These are phyloP conservation scores for Oriolus oriolus DNA, from an alignment of 2,113 vertebrate genomes.

Conservation along the genomic window DNA sequence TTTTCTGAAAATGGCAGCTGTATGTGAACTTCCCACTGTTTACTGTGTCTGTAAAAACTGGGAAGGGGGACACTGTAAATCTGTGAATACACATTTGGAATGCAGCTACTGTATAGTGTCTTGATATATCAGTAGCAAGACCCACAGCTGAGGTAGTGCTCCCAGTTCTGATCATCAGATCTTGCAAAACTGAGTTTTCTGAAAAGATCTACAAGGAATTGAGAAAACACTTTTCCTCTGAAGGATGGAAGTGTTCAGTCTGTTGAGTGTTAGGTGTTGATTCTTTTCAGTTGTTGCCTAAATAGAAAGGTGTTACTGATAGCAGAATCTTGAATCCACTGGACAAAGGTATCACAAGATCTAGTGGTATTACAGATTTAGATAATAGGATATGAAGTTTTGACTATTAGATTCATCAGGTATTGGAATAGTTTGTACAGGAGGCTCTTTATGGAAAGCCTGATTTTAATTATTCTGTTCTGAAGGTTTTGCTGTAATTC, in stretches of 20 bases:
- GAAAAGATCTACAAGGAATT: background rate
- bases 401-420: background rate
- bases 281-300: background rate
- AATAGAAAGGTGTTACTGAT: background rate
- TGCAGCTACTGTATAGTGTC: background rate
- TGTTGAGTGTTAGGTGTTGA: background rate
- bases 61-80: background rate
- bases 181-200: background rate
- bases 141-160: background rate
- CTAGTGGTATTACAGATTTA: background rate
- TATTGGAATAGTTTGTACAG: background rate
- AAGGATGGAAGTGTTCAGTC: background rate
- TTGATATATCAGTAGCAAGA: background rate
- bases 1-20: background rate
- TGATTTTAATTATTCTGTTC: background rate
- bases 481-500: background rate
- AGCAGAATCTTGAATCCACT: background rate
- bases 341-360: background rate
- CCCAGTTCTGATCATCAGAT: background rate
- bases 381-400: background rate
- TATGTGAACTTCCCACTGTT: background rate
- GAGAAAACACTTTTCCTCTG: background rate
- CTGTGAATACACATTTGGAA: background rate
- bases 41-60: background rate
- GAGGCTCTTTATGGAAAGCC: background rate